These are phyloP conservation scores for Ophiodon elongatus DNA, from an alignment of 2,113 vertebrate genomes.

Conservation along the genomic window DNA sequence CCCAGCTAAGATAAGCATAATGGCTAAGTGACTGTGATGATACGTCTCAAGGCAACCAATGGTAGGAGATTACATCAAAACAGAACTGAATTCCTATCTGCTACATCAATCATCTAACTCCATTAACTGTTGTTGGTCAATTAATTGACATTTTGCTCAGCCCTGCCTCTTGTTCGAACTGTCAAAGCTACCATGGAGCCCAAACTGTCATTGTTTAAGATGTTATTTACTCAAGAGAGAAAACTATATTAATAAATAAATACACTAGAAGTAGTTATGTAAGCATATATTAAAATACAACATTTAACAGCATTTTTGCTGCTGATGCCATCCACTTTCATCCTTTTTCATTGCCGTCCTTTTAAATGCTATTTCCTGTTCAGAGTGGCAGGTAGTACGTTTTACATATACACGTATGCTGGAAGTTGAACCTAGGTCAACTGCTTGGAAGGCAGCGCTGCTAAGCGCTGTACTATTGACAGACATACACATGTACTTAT, in stretches of 20 bases:
- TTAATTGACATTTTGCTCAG: neutral
- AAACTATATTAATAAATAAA: neutral
- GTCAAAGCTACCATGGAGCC: neutral
- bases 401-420: neutral
- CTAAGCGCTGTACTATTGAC: neutral
- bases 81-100: neutral
- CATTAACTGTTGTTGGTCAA: neutral
- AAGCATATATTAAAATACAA: neutral
- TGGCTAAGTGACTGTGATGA: constrained; percentile 20
- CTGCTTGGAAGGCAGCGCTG: neutral
- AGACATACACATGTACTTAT: neutral
- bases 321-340: neutral
- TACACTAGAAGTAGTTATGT: neutral
- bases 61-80: neutral
- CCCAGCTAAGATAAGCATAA: constrained; percentile 1
- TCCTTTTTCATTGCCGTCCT: too few species aligned
- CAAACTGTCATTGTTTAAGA: neutral
- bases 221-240: neutral
- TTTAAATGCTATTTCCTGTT: neutral
- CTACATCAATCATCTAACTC: neutral
- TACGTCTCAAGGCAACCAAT: neutral
- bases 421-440: neutral
- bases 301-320: neutral
- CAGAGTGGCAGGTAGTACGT: neutral
- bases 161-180: neutral